Conservation (phyloP, 2,888 invertebrate genomes). For the Patella ulyssiponensis region DNA sequence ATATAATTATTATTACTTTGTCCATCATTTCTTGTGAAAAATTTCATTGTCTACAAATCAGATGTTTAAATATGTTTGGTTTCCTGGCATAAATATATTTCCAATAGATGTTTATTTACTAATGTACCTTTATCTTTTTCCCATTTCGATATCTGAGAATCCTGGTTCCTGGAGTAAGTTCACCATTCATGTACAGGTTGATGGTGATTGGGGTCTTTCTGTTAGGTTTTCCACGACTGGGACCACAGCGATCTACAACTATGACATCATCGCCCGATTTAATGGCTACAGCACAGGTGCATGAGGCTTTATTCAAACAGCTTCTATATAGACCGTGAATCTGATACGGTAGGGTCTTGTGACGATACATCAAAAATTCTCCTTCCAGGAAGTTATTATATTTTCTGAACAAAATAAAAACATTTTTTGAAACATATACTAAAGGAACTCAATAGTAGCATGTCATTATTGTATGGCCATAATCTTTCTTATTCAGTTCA, state of each 20-base stretch:
- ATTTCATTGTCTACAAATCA: too few species aligned
- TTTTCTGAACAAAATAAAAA: constrained; percentile 34
- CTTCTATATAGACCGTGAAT: constrained; percentile 30
- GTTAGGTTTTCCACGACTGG: constrained; percentile 6
- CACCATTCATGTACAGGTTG: constrained; percentile 38
- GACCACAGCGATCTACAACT: constrained; percentile 43
- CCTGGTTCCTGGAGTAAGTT: constrained; percentile 37
- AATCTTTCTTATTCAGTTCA: too few species aligned
- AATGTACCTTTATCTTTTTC: constrained; percentile 37
- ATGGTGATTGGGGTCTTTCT: constrained; percentile 24
- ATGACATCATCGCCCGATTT: constrained; percentile 49
- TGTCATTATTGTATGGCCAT: too few species aligned
- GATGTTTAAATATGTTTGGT: too few species aligned
- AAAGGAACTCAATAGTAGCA: too few species aligned
- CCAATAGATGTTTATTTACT: too few species aligned
- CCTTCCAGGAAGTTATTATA: constrained; percentile 47
- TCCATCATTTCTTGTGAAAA: too few species aligned
- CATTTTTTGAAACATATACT: background rate
- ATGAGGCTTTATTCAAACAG: constrained; percentile 36
- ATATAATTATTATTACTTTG: too few species aligned
- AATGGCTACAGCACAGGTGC: constrained; percentile 49
- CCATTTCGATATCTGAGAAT: constrained; percentile 39
- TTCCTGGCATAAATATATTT: too few species aligned
- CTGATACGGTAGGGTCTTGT: constrained; percentile 43
- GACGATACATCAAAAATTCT: constrained; percentile 48